Base-by-base conservation (phyloP, 2,797 vertebrate species). In the Brachyrhaphis roseni region DNA sequence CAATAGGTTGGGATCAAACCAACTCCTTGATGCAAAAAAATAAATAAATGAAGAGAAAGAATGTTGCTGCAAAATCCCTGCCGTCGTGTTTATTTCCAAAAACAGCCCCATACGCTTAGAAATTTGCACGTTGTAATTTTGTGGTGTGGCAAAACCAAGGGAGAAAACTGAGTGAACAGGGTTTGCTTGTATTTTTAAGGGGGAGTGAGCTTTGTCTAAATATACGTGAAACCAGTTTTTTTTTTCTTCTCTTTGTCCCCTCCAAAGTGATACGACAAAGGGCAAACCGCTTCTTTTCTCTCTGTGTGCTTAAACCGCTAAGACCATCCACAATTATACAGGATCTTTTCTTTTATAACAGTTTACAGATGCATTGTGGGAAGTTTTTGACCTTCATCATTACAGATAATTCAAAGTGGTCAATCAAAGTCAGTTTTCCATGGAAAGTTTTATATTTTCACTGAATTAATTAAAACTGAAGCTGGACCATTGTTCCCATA, bases 61-160 rank as follows among this genome's bases (percentile, higher is more conserved):
- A 28, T 70, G 45, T 87, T 64, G 34, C 82, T 77, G 39, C 84
- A 88, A 78, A 13, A 86, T 84, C 86, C 78, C 45, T 39, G 89
- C 86, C 82, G 31, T 81, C 78, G 5, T 88, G 91, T 94, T 94
- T 95, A 95, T 95, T 95, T 94, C 86, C 89, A 92, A 93, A 95
- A 95, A 94, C 91, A 92, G 90, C 86, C 39, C 68, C 88, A 89
- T 87, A 93, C 87, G 82, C 94, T 92, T 93, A 92, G 90, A 91
- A 94, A 93, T 94, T 91, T 91, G 91, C 90, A 95, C 91, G 55
- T 93, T 94, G 94, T 95, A 95, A 96, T 96, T 96, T 96, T 95
- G 96, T 94, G 96, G 96, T 85, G 87, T 86, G 43, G 86, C 91
- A 89, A 87, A 94, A 94, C 92, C 91, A 88, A 94, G 91, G 89